A percentile compares a stretch with the other conserved stretches of the same genome.
These are phyloP conservation scores for Mythimna loreyi DNA, from an alignment of 2,888 invertebrate species.

Conservation along the genomic window DNA sequence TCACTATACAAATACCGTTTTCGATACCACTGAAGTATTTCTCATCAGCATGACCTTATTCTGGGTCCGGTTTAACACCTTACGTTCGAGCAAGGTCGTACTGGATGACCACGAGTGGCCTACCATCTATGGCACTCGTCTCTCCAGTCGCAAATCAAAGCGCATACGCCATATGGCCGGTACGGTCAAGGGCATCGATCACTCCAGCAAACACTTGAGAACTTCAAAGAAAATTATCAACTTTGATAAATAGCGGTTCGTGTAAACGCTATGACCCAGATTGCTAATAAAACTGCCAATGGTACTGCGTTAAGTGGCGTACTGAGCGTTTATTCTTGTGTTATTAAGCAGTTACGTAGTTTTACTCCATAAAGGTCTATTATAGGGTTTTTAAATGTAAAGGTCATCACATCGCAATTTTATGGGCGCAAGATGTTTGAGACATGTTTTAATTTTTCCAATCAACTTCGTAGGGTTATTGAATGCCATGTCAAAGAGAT, in stretches of 20 bases:
- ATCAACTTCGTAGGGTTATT: constrained; percentile 59
- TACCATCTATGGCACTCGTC: constrained; percentile 77
- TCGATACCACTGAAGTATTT: constrained; percentile 47
- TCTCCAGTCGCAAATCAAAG: constrained; percentile 74
- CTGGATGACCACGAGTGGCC: constrained; percentile 73
- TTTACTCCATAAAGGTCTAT: constrained; percentile 35
- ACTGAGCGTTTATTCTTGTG: constrained; percentile 46
- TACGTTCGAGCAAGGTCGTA: constrained; percentile 69
- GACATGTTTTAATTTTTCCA: constrained; percentile 56
- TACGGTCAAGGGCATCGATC: constrained; percentile 79
- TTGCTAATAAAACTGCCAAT: constrained; percentile 67
- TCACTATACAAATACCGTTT: constrained; percentile 25
- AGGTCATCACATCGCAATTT: constrained; percentile 26
- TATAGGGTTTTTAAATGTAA: constrained; percentile 33
- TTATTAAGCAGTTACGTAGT: constrained; percentile 51
- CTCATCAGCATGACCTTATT: constrained; percentile 65
- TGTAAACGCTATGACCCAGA: constrained; percentile 71
- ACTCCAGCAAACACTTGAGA: constrained; percentile 68
- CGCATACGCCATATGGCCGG: constrained; percentile 77
- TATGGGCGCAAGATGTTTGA: constrained; percentile 23
- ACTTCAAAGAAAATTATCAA: constrained; percentile 75
- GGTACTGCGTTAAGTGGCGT: constrained; percentile 61
- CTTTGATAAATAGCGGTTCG: constrained; percentile 65
- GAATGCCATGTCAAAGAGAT: no score
- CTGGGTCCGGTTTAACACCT: constrained; percentile 69